phyloP scores from a whole-genome alignment of 2,888 invertebrate genomes.

The Phoronis australis region DNA sequence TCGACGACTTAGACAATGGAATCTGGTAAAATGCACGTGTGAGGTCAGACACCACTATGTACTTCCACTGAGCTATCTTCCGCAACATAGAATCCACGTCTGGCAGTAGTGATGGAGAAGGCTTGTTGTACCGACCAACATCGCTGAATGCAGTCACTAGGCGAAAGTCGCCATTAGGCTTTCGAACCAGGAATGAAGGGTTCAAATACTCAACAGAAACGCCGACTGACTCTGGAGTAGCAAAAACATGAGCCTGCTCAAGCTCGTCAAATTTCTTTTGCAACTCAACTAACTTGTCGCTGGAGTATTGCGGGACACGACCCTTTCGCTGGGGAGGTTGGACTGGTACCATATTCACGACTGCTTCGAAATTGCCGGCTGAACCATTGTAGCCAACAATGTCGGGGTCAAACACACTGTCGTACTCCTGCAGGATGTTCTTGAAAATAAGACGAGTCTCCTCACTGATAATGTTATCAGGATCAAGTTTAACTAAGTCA shows the following conservation, averaged over 20 bases:
- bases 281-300: neutral
- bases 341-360: neutral
- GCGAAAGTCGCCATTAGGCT: constrained; percentile 13
- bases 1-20: no score
- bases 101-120: constrained; percentile 13
- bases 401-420: constrained; percentile 15
- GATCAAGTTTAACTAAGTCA: constrained; percentile 8
- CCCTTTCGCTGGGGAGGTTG: neutral
- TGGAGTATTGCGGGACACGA: neutral
- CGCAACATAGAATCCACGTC: neutral
- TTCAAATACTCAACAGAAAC: constrained; percentile 1
- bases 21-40: no score
- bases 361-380: neutral
- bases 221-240: neutral
- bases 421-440: constrained; percentile 6
- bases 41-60: no score
- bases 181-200: constrained; percentile 2
- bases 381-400: constrained; percentile 11
- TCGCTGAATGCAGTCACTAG: constrained; percentile 21
- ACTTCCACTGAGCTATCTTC: no score
- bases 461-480: constrained; percentile 9
- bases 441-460: constrained; percentile 5
- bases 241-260: neutral
- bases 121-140: constrained; percentile 22
- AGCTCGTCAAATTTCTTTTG: constrained; percentile 1